These are phyloP conservation scores for Physella acuta DNA, from an alignment of 1,140 invertebrate species.

Conservation along the genomic window DNA sequence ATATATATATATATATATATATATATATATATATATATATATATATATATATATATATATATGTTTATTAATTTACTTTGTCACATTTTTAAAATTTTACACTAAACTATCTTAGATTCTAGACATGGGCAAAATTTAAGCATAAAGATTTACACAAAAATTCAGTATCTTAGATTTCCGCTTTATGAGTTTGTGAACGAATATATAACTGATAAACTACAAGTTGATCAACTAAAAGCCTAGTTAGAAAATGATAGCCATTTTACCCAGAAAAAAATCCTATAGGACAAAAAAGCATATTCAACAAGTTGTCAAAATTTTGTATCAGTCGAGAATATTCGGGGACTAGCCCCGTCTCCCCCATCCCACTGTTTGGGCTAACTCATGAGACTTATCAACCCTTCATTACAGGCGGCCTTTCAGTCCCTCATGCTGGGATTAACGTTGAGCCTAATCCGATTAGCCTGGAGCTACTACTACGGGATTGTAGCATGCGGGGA, in stretches of 20 bases:
- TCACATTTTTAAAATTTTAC: too few relatives aligned
- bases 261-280: not conserved
- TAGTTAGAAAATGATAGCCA: not conserved
- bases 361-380: not conserved
- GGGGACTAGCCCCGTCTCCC: not conserved
- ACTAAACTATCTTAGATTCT: too few relatives aligned
- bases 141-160: too few relatives aligned
- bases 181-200: too few relatives aligned
- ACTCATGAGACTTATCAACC: not conserved
- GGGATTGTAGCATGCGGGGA: not conserved
- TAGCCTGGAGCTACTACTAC: not conserved
- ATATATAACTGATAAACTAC: too few relatives aligned
- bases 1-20: too few relatives aligned
- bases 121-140: too few relatives aligned
- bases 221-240: not conserved
- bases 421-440: not conserved
- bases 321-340: not conserved
- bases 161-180: too few relatives aligned
- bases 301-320: not conserved
- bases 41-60: too few relatives aligned
- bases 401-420: conserved; percentile 7
- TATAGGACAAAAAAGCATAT: not conserved
- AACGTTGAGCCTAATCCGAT: not conserved
- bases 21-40: too few relatives aligned
- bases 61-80: too few relatives aligned